These are phyloP conservation scores for Drosophila baimaii DNA, from an alignment of 1,140 invertebrate genomes.

Conservation along the genomic window DNA sequence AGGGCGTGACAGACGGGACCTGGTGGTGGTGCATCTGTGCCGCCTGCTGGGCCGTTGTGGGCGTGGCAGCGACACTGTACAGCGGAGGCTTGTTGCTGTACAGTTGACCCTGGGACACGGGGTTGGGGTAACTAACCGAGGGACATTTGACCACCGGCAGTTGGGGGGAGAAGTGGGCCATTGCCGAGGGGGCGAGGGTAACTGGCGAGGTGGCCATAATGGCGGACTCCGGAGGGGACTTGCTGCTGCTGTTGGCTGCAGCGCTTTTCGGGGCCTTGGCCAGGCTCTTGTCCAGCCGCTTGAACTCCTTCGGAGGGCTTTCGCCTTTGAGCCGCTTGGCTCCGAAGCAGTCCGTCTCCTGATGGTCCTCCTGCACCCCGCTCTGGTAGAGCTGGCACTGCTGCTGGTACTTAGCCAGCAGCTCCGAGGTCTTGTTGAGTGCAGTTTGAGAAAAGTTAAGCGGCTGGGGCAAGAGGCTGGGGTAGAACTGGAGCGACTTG, in stretches of 20 bases:
- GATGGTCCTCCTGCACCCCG: slow-evolving; percentile 61
- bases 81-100: slow-evolving; percentile 58
- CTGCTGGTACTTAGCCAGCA: slow-evolving; percentile 82
- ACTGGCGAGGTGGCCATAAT: slow-evolving; percentile 67
- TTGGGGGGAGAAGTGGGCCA: slow-evolving; percentile 66
- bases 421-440: slow-evolving; percentile 76
- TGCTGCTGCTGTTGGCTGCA: slow-evolving; percentile 36
- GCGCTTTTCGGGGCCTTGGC: slow-evolving; percentile 64
- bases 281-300: slow-evolving; percentile 76
- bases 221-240: slow-evolving; percentile 59
- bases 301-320: slow-evolving; percentile 70
- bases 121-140: slow-evolving; percentile 53
- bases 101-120: slow-evolving; percentile 37
- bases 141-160: slow-evolving; percentile 67
- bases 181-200: slow-evolving; percentile 51
- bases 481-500: slow-evolving; percentile 83
- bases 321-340: slow-evolving; percentile 60
- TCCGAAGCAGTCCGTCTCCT: slow-evolving; percentile 48
- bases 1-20: slow-evolving; percentile 34
- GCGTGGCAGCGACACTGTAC: slow-evolving; percentile 63
- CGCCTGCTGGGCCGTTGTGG: slow-evolving; percentile 62
- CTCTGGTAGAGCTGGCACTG: slow-evolving; percentile 80
- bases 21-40: slow-evolving; percentile 48
- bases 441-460: slow-evolving; percentile 83
- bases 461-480: slow-evolving; percentile 77